Evolutionary conservation across 2,113 vertebrate genomes (phyloP).

Genomic region (Colaptes auratus): DNA sequence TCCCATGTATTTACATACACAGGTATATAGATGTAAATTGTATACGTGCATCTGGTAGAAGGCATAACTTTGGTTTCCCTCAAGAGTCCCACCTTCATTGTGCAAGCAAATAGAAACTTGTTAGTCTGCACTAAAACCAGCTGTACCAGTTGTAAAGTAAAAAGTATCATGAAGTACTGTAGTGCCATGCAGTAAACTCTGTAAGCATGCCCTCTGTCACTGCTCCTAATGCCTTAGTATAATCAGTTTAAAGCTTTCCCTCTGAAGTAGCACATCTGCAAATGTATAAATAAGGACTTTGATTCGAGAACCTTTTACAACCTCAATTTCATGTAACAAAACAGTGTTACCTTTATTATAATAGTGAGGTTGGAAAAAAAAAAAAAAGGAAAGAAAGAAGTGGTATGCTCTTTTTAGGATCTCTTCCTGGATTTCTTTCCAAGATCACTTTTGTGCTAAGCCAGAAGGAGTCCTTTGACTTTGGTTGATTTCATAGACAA

Average conservation of each 20-base stretch:
- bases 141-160: neutral
- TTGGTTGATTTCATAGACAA: neutral
- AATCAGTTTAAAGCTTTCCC: neutral
- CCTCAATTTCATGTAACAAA: neutral
- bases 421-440: neutral
- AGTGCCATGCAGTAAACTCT: neutral
- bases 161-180: neutral
- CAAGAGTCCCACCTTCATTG: neutral
- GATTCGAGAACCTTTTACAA: neutral
- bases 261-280: neutral
- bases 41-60: neutral
- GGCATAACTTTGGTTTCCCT: neutral
- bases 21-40: neutral
- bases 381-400: no score
- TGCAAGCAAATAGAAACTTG: neutral
- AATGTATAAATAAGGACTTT: neutral
- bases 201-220: neutral
- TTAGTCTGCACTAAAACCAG: neutral
- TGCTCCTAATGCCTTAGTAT: neutral
- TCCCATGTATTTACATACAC: neutral
- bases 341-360: neutral
- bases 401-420: neutral
- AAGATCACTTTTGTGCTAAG: neutral
- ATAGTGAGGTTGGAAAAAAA: neutral
- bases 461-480: neutral